Base-by-base conservation (phyloP, 35 echinoderm and acorn worm species). In the Hemicentrotus pulcherrimus region DNA sequence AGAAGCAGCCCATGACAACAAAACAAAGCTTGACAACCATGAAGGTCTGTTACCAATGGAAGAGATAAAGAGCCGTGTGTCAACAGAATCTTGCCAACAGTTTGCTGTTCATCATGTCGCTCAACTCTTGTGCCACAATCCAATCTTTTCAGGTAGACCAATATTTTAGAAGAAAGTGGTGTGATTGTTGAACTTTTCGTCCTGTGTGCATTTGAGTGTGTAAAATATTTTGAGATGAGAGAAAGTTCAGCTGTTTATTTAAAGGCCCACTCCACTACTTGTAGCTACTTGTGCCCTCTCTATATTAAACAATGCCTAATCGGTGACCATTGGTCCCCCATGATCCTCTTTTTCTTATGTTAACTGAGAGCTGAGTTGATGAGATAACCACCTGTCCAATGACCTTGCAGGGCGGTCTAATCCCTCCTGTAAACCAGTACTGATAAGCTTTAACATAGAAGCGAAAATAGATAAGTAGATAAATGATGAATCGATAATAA, bases 81-180 rank as follows among this genome's bases (percentile, higher is more conserved):
- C 91, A 15, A 50, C 13, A 14, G 46, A 93, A 33, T 46, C 32
- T 31, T 58, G 45, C 48, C 91, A 31, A 12, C 91, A 48, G 45
- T 93, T 93, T 93, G 46, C 91, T 32, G 2, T 47, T n/a, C 91
- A 31, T 58, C 91, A 93, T 33, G 48, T 93, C 46, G 13, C 91
- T n/a, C 91, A 93, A 31, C 48, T 93, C 19, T 31, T 93, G 32
- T 48, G 91, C 48, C 91, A 93, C 48, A 58, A 47, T 58, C 46
- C 91, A 93, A 31, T 11, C n/a, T 18, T 47, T 28, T 93, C 91
- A 93, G 91, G 91, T 93, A 28, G 33, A 47, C 28, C 9, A 11
- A 86, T 30, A 18, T 30, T 33, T 86, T 18, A 41, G 35, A 41
- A 41, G 3, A 41, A 41, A 1, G 35, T 41, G 35, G 35, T 41